A percentile compares a stretch with the other conserved stretches of the same genome.
Conservation (phyloP, 2,797 vertebrate species). For the Astyanax mexicanus region DNA sequence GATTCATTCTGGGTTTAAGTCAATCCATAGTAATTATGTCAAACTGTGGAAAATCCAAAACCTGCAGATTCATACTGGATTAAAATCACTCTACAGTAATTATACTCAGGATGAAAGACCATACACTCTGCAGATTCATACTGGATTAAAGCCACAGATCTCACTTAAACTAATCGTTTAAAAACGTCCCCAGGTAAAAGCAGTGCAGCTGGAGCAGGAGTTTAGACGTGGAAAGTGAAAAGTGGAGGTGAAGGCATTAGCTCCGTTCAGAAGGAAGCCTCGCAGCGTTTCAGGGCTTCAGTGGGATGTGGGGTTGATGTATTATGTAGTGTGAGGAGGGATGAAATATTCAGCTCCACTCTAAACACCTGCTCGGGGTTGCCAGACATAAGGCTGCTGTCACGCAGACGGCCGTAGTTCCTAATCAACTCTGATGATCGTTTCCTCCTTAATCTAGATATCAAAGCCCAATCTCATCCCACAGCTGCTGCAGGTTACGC, state of each 20-base stretch:
- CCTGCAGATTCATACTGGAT: neutral
- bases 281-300: neutral
- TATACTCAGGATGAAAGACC: neutral
- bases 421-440: conserved; percentile 31
- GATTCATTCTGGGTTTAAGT: neutral
- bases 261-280: neutral
- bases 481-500: conserved; percentile 10
- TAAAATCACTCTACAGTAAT: neutral
- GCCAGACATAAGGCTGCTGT: conserved; percentile 22
- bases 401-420: conserved; percentile 17
- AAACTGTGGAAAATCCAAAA: neutral
- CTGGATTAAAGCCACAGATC: neutral
- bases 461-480: conserved; percentile 16
- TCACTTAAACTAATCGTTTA: neutral
- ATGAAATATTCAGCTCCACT: conserved; percentile 1
- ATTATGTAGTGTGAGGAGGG: conserved; percentile 7
- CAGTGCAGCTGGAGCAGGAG: neutral
- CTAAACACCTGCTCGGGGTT: conserved; percentile 11
- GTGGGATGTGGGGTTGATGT: neutral
- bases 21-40: neutral
- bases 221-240: neutral
- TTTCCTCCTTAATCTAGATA: conserved; percentile 32
- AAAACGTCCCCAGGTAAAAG: neutral
- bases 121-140: neutral
- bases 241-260: neutral